Conservation (phyloP, 2,888 invertebrate species). For the Cantharis rufa region DNA sequence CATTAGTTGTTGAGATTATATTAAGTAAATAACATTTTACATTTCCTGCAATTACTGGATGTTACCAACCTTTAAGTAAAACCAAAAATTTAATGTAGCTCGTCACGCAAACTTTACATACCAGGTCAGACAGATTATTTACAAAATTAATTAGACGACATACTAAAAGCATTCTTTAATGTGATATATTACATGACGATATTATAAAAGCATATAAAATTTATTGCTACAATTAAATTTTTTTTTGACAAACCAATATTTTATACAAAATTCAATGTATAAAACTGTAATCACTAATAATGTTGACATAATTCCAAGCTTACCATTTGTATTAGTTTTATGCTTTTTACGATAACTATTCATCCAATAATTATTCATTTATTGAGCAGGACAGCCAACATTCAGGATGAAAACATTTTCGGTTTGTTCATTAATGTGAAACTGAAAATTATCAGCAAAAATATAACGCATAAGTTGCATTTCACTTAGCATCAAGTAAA, state of each 20-base stretch:
- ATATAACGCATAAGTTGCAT: no score
- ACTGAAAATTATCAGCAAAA: neutral
- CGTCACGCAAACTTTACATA: conserved; percentile 20
- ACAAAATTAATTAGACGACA: conserved; percentile 7
- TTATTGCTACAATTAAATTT: neutral
- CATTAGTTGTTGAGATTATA: conserved; percentile 17
- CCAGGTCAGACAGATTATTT: neutral
- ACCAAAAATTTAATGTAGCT: conserved; percentile 25
- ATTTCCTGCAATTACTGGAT: conserved; percentile 37
- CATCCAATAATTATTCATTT: neutral
- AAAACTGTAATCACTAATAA: neutral
- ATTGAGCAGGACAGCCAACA: neutral
- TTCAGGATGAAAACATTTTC: neutral
- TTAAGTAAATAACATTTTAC: conserved; percentile 35
- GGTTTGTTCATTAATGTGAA: neutral
- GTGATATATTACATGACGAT: neutral
- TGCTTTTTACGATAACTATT: neutral
- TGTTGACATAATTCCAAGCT: neutral
- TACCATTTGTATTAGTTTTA: no score
- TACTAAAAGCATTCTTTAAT: conserved; percentile 1
- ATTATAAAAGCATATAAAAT: neutral
- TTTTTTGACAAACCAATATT: neutral
- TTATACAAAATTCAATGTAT: neutral
- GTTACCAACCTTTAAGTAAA: conserved; percentile 21
- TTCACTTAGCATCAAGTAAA: no score